These are phyloP conservation scores for Spermophilus dauricus DNA, from an alignment of 2,113 vertebrate genomes.

Conservation along the genomic window DNA sequence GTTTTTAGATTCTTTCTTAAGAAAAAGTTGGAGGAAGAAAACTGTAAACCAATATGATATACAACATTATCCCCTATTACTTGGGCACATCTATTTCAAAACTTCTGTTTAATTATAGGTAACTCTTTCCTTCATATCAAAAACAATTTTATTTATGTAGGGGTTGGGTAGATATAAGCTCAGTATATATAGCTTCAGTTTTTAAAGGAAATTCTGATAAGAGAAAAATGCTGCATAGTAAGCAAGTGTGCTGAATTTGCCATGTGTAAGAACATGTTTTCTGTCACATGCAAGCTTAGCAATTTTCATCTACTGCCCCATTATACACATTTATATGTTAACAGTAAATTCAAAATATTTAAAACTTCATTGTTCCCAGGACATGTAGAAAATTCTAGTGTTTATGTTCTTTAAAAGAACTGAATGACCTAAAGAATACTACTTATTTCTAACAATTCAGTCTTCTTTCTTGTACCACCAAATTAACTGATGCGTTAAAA, in stretches of 20 bases:
- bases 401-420: slow-evolving; percentile 21
- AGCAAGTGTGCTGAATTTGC: neutral
- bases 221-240: neutral
- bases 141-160: slow-evolving; percentile 7
- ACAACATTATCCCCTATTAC: neutral
- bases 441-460: neutral
- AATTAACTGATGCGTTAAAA: neutral
- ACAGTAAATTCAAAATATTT: slow-evolving; percentile 3
- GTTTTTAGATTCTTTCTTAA: neutral
- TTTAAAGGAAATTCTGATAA: slow-evolving; percentile 27
- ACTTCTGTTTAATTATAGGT: neutral
- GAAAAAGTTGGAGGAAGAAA: neutral
- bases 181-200: neutral
- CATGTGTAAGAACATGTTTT: neutral
- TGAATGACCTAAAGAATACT: neutral
- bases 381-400: neutral
- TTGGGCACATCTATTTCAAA: neutral
- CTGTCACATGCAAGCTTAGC: neutral
- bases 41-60: neutral
- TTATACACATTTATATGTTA: neutral
- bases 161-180: neutral
- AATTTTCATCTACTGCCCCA: neutral
- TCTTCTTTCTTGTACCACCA: neutral
- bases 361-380: neutral
- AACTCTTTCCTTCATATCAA: neutral